These are phyloP conservation scores for Echeneis naucrates DNA, from an alignment of 2,797 vertebrate species.

Conservation along the genomic window DNA sequence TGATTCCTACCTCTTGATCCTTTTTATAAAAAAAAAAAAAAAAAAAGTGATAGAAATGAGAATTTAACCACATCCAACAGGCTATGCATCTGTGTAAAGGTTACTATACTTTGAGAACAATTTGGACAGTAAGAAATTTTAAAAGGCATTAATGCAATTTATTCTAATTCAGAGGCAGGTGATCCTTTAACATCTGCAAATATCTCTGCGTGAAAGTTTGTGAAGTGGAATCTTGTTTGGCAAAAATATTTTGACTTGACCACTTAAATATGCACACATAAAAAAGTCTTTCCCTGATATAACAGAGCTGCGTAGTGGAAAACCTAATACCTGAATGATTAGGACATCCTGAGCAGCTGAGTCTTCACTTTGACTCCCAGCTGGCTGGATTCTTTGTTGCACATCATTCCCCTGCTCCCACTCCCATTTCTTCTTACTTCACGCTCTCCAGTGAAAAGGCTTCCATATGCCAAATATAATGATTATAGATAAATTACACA, in stretches of 20 bases:
- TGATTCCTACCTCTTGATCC: neutral
- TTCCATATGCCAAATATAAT: too few species aligned
- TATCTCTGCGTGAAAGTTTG: neutral
- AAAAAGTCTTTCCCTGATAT: neutral
- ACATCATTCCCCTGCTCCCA: too few species aligned
- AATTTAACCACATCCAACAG: neutral
- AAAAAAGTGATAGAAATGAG: too few species aligned
- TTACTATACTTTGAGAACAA: constrained; percentile 2
- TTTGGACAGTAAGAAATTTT: neutral
- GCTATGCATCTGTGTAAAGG: neutral
- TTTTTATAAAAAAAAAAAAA: too few species aligned
- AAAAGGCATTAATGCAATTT: neutral
- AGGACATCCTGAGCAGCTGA: too few species aligned
- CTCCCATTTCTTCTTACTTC: too few species aligned
- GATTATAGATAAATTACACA: too few species aligned
- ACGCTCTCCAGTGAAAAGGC: too few species aligned
- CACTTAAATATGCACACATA: neutral
- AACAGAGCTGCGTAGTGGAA: neutral
- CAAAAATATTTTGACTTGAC: neutral
- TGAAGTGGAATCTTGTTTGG: neutral
- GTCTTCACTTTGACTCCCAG: too few species aligned
- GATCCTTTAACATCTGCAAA: neutral
- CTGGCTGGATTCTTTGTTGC: too few species aligned
- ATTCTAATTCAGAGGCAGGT: neutral
- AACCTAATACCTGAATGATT: too few species aligned